Evolutionary conservation across 1,140 invertebrate species (phyloP).

Genomic region (Trachymyrmex septentrionalis): DNA sequence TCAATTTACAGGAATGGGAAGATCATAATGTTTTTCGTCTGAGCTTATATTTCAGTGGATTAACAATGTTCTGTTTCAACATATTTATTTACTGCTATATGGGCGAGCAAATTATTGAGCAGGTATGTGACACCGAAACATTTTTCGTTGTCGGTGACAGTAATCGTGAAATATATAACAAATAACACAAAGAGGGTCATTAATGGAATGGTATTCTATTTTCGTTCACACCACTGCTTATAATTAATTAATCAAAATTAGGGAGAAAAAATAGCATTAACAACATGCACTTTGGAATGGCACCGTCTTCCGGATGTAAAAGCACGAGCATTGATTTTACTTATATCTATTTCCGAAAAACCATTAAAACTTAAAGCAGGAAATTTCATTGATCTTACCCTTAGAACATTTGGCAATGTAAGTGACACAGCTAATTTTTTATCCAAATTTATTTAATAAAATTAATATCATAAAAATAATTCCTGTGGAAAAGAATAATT

Average conservation of each 20-base stretch:
- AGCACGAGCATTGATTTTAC: conserved; percentile 68
- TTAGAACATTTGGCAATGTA: conserved; percentile 72
- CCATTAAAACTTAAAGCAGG: conserved; percentile 68
- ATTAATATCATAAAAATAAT: not conserved
- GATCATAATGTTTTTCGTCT: conserved; percentile 50
- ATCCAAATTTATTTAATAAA: not conserved
- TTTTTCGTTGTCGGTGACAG: too few species aligned
- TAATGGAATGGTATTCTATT: not conserved
- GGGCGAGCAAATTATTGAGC: conserved; percentile 25
- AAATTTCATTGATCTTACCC: conserved; percentile 67
- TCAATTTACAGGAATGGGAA: conserved; percentile 69
- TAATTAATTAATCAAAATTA: conserved; percentile 32
- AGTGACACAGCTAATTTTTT: not conserved
- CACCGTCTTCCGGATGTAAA: conserved; percentile 66
- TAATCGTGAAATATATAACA: not conserved
- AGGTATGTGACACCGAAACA: not conserved
- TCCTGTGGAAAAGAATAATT: not conserved
- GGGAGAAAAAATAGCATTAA: conserved; percentile 66
- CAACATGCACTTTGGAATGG: conserved; percentile 69
- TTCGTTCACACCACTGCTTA: not conserved
- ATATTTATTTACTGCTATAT: conserved; percentile 38
- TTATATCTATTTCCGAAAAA: conserved; percentile 69
- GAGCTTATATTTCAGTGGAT: not conserved
- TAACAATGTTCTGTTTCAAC: not conserved
- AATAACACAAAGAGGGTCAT: not conserved